A percentile compares a stretch with the other conserved stretches of the same genome.
These are phyloP conservation scores for Eremobia ochroleuca DNA, from an alignment of 2,888 invertebrate genomes.

Conservation along the genomic window DNA sequence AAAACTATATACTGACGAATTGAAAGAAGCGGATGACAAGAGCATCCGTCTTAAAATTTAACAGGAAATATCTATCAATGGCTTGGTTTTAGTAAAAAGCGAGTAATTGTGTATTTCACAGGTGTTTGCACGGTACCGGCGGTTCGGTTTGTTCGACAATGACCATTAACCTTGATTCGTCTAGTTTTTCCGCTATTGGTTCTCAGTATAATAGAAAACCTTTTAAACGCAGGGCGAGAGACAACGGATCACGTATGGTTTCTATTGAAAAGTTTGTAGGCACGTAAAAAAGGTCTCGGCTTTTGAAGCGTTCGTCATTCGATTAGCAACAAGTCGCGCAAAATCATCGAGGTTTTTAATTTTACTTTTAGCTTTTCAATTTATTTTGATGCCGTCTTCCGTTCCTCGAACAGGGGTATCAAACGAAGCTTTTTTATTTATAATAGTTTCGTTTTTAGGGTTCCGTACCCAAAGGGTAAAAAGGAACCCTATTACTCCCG, in stretches of 20 bases:
- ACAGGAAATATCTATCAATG: conserved; percentile 32
- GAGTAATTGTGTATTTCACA: conserved; percentile 50
- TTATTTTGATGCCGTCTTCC: not conserved
- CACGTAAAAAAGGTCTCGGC: conserved; percentile 6
- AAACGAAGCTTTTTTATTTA: not conserved
- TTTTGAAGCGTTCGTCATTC: conserved; percentile 37
- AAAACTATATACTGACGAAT: no score
- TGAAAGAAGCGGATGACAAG: no score
- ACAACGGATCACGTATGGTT: conserved; percentile 52
- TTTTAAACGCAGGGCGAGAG: conserved; percentile 46
- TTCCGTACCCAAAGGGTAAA: no score
- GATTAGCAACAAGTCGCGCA: conserved; percentile 8
- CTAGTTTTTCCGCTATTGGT: conserved; percentile 49
- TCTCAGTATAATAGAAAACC: conserved; percentile 40
- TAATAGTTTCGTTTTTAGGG: not conserved
- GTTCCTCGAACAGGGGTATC: not conserved
- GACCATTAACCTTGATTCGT: conserved; percentile 63
- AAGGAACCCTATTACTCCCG: no score
- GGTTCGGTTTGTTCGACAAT: conserved; percentile 37
- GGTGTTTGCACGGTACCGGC: conserved; percentile 29
- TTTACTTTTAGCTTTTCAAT: not conserved
- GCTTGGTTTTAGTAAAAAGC: conserved; percentile 33
- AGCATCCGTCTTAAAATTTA: no score
- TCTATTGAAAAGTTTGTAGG: conserved; percentile 18
- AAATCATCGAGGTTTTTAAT: conserved; percentile 3